phyloP scores from a whole-genome alignment of 2,113 vertebrate species.

The Montifringilla adamsi region DNA sequence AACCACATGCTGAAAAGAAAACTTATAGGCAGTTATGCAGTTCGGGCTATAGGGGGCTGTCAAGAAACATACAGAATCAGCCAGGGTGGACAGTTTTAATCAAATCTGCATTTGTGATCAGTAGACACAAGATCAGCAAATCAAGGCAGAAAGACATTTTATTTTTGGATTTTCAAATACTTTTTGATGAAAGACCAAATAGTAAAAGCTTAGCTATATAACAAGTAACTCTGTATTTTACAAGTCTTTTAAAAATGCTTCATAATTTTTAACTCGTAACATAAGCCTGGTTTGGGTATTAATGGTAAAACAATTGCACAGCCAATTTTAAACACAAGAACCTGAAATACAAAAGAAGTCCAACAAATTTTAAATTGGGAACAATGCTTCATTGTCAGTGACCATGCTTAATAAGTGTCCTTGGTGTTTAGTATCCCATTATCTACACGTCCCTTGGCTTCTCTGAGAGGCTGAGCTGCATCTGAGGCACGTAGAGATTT shows the following conservation, averaged over 20 bases:
- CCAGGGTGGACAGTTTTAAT: neutral
- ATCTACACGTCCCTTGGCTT: neutral
- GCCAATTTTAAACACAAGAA: neutral
- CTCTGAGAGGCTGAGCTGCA: neutral
- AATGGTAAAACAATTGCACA: neutral
- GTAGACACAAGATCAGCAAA: neutral
- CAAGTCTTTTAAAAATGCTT: constrained; percentile 23
- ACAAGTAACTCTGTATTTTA: constrained; percentile 16
- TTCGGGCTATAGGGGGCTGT: neutral
- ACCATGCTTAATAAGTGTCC: neutral
- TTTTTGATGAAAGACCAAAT: neutral
- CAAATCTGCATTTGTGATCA: neutral
- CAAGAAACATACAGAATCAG: neutral
- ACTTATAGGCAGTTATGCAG: neutral
- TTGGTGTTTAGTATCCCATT: neutral
- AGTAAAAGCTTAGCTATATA: neutral
- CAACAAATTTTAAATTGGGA: neutral
- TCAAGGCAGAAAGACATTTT: neutral
- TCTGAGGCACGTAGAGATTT: neutral
- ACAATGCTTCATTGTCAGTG: neutral
- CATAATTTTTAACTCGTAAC: constrained; percentile 13
- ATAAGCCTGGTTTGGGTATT: neutral
- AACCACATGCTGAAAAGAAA: neutral
- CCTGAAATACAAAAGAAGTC: neutral
- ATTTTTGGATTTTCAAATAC: neutral